These are phyloP conservation scores for Chrysoperla carnea DNA, from an alignment of 1,140 invertebrate species.

Conservation along the genomic window DNA sequence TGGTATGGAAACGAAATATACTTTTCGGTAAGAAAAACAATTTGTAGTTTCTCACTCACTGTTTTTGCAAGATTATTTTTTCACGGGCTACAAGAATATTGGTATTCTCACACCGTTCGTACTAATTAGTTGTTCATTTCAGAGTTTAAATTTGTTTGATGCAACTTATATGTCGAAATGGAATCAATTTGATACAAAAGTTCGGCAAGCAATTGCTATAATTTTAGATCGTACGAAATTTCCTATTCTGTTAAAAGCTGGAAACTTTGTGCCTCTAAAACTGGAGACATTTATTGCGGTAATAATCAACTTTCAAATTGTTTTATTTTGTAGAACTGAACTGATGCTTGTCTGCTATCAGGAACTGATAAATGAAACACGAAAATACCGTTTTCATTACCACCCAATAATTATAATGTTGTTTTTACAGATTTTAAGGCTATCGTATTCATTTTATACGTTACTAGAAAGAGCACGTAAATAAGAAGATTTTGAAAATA, in stretches of 20 bases:
- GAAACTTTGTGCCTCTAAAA: constrained; percentile 11
- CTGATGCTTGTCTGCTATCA: too few relatives aligned
- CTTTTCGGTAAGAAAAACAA: constrained; percentile 6
- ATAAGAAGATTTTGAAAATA: too few relatives aligned
- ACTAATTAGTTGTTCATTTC: too few relatives aligned
- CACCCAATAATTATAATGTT: too few relatives aligned
- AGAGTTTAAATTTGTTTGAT: constrained; percentile 2
- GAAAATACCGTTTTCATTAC: too few relatives aligned
- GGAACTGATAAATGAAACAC: too few relatives aligned
- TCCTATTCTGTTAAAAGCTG: constrained; percentile 11
- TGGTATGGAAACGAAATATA: constrained; percentile 15
- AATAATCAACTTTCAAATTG: too few relatives aligned
- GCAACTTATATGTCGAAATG: constrained; percentile 6
- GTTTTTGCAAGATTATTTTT: too few relatives aligned
- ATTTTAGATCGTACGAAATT: constrained; percentile 11
- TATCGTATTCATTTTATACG: constrained; percentile 13
- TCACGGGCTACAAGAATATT: too few relatives aligned
- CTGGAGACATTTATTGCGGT: constrained; percentile 14
- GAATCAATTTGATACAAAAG: constrained; percentile 5
- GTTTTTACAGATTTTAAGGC: constrained; percentile 13
- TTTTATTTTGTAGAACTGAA: too few relatives aligned
- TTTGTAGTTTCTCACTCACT: too few relatives aligned
- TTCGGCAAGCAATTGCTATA: constrained; percentile 5
- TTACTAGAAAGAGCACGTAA: constrained; percentile 5
- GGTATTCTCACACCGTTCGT: too few relatives aligned